A percentile compares a stretch with the other conserved stretches of the same genome.
phyloP scores from a whole-genome alignment of 2,888 invertebrate species.

The Nezara viridula region DNA sequence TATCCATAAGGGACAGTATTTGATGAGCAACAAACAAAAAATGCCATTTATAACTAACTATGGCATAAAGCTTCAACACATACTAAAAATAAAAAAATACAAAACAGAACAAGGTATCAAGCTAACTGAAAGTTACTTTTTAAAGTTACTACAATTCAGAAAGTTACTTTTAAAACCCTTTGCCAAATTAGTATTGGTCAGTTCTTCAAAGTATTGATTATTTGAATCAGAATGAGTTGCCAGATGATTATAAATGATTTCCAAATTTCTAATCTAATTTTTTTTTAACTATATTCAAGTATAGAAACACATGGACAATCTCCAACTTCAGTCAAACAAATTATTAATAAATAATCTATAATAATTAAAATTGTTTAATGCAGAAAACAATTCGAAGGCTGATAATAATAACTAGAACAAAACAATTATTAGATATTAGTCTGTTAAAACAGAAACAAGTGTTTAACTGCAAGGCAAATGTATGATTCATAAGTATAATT shows the following conservation, averaged over 20 bases:
- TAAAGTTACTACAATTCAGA: too few species aligned
- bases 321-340: slow-evolving; percentile 39
- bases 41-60: not conserved
- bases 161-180: not conserved
- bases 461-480: not conserved
- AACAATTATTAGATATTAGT: not conserved
- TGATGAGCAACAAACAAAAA: not conserved
- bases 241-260: not conserved
- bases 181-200: not conserved
- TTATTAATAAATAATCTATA: slow-evolving; percentile 19
- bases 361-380: not conserved
- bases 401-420: slow-evolving; percentile 15
- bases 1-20: not conserved
- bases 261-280: not conserved
- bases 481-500: not conserved
- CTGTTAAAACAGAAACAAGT: slow-evolving; percentile 18
- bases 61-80: not conserved
- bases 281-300: not conserved
- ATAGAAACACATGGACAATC: slow-evolving; percentile 28
- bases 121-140: too few species aligned
- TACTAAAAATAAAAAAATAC: not conserved
- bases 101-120: not conserved
- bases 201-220: not conserved
- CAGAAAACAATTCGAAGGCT: slow-evolving; percentile 37
- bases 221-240: not conserved